Base-by-base conservation (phyloP, 2,888 invertebrate species). In the Cerastis leucographa region DNA sequence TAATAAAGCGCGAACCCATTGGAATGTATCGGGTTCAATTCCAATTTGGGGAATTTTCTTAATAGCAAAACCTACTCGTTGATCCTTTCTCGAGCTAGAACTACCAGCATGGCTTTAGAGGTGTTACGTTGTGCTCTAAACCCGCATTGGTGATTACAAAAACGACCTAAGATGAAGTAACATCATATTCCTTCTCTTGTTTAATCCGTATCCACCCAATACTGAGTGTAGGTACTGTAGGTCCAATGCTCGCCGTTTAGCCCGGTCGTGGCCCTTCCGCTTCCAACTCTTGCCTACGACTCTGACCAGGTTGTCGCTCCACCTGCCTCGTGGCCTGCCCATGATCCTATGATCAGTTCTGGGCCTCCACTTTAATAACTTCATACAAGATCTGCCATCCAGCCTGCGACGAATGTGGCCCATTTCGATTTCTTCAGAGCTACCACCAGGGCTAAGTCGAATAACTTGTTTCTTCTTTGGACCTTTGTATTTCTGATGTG, bases 11-110 rank as follows among this genome's bases (percentile, higher is more conserved):
- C 44, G 65, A 65, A 46, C 79, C 46, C 35, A 46, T 66, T 54
- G 61, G 65, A 61, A 70, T 80, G 70, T 78, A 78, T 29, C 51
- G 65, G 35, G 40, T 61, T 78, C 59, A 49, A 54, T 83, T 54
- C 22, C 29, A 44, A 80, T 69, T 59, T 66, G 42, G 17, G 9
- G 42, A 78, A 83, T 65, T 17, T 35, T 49, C 54, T 56, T 68
- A 78, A 65, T 78, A 78, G 40, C 35, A 61, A 78, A 78, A 51
- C 14, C 40, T 9, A 17, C 4, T 83, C 29, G 54, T 83, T 66
- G 59, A 66, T 66, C 70, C 14, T 5, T 68, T 22, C 6, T 25
- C 25, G 29, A 35, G 35, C 29, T 35, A 35, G 35, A 35, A 35
- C 35, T 35, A 35, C 35, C 3, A 35, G 35, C 3, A 35, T 3